A percentile compares a stretch with the other conserved stretches of the same genome.
phyloP scores from a whole-genome alignment of 2,113 vertebrate species.

The Pelmatolapia mariae region DNA sequence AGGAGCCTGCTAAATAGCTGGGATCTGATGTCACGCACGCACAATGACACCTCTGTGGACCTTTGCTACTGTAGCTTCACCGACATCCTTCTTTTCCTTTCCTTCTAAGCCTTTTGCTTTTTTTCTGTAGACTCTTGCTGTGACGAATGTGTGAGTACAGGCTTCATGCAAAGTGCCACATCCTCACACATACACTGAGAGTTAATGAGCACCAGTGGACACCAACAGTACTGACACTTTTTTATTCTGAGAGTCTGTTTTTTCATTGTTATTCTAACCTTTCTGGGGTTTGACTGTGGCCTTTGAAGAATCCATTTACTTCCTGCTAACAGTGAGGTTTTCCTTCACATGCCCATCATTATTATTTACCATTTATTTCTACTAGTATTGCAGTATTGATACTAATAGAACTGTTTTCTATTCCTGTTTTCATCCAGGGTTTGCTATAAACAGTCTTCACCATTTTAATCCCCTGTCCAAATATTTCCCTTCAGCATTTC shows the following conservation, averaged over 20 bases:
- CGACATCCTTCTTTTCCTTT: background rate
- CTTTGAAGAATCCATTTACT: background rate
- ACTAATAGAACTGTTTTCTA: background rate
- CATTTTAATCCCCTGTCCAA: background rate
- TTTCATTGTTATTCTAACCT: background rate
- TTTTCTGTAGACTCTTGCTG: background rate
- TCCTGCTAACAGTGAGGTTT: background rate
- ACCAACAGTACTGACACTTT: background rate
- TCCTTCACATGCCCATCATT: background rate
- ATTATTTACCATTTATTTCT: background rate
- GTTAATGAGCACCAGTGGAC: background rate
- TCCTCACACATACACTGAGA: background rate
- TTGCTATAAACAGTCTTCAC: background rate
- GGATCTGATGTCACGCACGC: conserved; percentile 48
- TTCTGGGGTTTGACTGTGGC: background rate
- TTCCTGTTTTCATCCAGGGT: background rate
- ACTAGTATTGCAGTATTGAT: background rate
- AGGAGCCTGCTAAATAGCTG: conserved; percentile 27
- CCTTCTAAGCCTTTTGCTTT: background rate
- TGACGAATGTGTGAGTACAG: background rate
- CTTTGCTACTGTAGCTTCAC: background rate
- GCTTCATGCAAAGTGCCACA: background rate
- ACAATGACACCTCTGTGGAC: conserved; percentile 40
- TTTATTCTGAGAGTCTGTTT: background rate
- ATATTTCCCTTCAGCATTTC: background rate